phyloP scores from a whole-genome alignment of 2,797 vertebrate genomes.

The Etheostoma perlongum region DNA sequence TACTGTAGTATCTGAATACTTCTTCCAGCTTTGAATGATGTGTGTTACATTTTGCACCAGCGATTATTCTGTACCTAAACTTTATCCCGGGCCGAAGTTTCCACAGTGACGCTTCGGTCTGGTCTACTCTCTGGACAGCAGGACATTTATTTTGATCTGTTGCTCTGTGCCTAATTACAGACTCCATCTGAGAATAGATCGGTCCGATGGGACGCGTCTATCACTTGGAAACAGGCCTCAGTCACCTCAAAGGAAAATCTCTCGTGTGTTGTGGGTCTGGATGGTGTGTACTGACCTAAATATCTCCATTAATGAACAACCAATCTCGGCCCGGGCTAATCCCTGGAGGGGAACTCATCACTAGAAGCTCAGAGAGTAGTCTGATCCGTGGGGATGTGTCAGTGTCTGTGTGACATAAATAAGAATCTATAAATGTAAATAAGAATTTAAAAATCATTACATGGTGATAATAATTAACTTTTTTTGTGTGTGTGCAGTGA shows the following conservation, averaged over 20 bases:
- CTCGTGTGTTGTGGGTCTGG: slow-evolving; percentile 16
- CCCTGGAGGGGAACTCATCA: slow-evolving; percentile 31
- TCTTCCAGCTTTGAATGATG: too few relatives aligned
- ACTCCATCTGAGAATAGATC: slow-evolving; percentile 9
- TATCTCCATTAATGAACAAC: slow-evolving; percentile 39
- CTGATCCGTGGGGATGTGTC: slow-evolving; percentile 13
- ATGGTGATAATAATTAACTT: slow-evolving; percentile 39
- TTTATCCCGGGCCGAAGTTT: background rate
- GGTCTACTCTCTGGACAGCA: slow-evolving; percentile 34
- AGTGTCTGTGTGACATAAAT: slow-evolving; percentile 10
- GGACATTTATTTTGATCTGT: slow-evolving; percentile 24
- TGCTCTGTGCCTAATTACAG: slow-evolving; percentile 22
- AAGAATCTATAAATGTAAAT: slow-evolving; percentile 41
- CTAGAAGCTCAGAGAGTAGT: slow-evolving; percentile 37
- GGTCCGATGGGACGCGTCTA: slow-evolving; percentile 28
- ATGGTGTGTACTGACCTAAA: slow-evolving; percentile 30
- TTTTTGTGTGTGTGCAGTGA: too few relatives aligned
- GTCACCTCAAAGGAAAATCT: slow-evolving; percentile 9
- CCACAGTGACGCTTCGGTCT: slow-evolving; percentile 1
- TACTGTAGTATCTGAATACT: too few relatives aligned
- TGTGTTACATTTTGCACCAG: slow-evolving; percentile 8
- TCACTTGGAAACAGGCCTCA: slow-evolving; percentile 44
- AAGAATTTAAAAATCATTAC: slow-evolving; percentile 34
- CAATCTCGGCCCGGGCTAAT: slow-evolving; percentile 17
- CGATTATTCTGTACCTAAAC: slow-evolving; percentile 38